A percentile compares a stretch with the other conserved stretches of the same genome.
phyloP scores from a whole-genome alignment of 2,797 vertebrate genomes.

The Zalophus californianus region DNA sequence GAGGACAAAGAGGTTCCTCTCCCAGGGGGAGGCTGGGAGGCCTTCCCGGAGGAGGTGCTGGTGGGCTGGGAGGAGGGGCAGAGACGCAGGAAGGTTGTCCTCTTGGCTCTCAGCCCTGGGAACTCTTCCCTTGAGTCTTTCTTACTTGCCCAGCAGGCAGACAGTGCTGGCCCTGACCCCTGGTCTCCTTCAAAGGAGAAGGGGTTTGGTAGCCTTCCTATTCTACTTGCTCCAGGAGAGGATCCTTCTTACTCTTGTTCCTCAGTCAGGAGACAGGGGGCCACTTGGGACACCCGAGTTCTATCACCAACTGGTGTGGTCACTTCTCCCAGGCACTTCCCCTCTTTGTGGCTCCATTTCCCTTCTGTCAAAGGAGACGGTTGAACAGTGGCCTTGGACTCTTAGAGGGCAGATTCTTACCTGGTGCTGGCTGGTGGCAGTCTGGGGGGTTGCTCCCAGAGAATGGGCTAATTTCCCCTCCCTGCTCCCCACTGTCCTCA shows the following conservation, averaged over 20 bases:
- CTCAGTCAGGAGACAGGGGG: not conserved
- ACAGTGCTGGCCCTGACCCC: not conserved
- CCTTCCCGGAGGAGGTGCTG: slow-evolving; percentile 21
- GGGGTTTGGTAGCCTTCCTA: not conserved
- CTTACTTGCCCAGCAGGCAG: not conserved
- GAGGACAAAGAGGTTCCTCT: not conserved
- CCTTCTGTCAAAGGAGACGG: not conserved
- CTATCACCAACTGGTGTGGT: not conserved
- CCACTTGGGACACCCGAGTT: not conserved
- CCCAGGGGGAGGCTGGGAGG: not conserved
- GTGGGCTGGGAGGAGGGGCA: not conserved
- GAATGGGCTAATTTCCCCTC: not conserved
- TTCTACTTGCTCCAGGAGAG: not conserved
- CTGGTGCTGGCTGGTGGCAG: not conserved
- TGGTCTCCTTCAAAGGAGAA: not conserved
- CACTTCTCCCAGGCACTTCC: not conserved
- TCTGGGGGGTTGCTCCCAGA: not conserved
- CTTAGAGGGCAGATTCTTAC: slow-evolving; percentile 60
- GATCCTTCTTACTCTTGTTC: not conserved
- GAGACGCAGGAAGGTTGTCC: not conserved
- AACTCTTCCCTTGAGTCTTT: not conserved
- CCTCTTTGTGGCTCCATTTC: not conserved
- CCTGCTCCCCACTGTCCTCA: not conserved
- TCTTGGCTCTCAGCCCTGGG: not conserved
- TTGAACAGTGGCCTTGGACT: not conserved